Base-by-base conservation (phyloP, 2,113 vertebrate genomes). In the Mormoops blainvillei region DNA sequence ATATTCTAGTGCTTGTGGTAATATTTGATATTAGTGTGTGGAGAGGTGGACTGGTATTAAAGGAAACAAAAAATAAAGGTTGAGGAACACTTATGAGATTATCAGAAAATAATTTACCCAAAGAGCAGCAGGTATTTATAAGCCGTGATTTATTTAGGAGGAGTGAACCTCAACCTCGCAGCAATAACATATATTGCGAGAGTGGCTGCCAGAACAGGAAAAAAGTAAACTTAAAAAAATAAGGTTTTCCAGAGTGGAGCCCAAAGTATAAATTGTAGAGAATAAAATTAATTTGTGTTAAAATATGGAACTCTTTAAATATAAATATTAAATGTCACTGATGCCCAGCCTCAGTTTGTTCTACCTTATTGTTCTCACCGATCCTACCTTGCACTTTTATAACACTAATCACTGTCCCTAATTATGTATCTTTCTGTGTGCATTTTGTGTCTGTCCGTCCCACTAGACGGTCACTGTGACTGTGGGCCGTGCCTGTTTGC, bases 1-100 rank as follows among this genome's bases (percentile, higher is more conserved):
- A 77, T 97, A 97, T 98, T 97, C 97, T 93, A 96, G 94, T 97
- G 94, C 92, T 88, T 95, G 71, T 89, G 83, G 90, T 97, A 91
- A 97, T 95, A 88, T 97, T 97, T 97, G 97, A 95, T 96, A 95
- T 95, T 97, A 78, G 95, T 94, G 52, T 95, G 24, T 93, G 91
- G 92, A 97, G 88, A 97, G 96, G 88, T 96, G 22, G 94, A 36
- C 71, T 97, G 33, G 48, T 94, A 95, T 92, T 97, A 97, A 98
- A 97, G 84, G 89, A 97, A 97, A 97, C 16, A 85, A 97, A 97
- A 97, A 96, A 87, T 94, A 97, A 96, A 97, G 95, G 54, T 87
- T 96, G 96, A 96, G 77, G 77, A 98, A 94, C 83, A 97, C 92
- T 56, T 97, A 94, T 0, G 26, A 98, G 90, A 97, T 96, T 74